Conservation (phyloP, 2,113 vertebrate species). For the Neomonachus schauinslandi region DNA sequence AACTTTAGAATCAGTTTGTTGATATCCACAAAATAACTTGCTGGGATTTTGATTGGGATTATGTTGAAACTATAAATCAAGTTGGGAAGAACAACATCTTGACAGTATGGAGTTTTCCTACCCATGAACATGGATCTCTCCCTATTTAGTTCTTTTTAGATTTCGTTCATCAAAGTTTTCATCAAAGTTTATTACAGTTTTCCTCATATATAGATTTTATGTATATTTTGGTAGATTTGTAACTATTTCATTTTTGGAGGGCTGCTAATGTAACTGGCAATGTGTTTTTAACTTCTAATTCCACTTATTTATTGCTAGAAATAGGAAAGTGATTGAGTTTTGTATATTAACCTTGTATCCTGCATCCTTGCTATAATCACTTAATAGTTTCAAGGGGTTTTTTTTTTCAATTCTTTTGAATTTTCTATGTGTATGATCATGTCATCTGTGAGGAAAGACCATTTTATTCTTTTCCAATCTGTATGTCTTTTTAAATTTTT, state of each 20-base stretch:
- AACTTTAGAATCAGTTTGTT: background rate
- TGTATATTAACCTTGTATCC: background rate
- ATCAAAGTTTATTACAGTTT: background rate
- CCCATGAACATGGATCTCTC: background rate
- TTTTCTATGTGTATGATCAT: background rate
- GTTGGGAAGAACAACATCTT: background rate
- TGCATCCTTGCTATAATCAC: background rate
- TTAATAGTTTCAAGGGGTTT: background rate
- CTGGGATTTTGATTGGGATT: background rate
- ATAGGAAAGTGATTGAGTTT: background rate
- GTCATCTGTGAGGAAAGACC: background rate
- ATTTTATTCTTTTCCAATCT: background rate
- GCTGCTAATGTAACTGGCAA: background rate
- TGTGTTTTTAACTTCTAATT: background rate
- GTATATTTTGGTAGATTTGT: background rate
- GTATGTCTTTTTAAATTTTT: background rate
- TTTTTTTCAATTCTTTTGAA: background rate
- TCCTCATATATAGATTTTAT: background rate
- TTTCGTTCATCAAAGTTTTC: background rate
- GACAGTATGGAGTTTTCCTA: background rate
- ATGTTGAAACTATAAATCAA: background rate
- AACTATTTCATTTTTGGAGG: background rate
- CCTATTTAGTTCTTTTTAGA: background rate
- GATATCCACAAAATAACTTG: background rate
- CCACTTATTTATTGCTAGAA: background rate